Evolutionary conservation across 35 echinoderm and acorn worm species (phyloP), one percentile per base, ranked within the genome.

Genomic region (Anneissia japonica): DNA sequence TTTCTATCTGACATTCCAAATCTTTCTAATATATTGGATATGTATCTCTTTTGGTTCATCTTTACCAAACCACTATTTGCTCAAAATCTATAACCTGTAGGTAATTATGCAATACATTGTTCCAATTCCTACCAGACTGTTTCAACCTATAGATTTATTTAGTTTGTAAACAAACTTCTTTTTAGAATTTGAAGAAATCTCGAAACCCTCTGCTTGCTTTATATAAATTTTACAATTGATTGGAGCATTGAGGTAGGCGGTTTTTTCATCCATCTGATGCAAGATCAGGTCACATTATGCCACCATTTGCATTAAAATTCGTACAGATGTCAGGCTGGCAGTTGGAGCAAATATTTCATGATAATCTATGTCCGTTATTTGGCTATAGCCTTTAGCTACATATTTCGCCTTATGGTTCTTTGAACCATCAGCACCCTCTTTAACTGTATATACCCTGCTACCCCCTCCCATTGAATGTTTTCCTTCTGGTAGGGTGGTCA

Each of bases 221-320:
- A 92, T 74, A 86, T 87, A 92, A 41, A 87, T 87, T 37, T 92
- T 84, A 46, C 9, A n/a, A 75, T 92, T 84, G 46, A 90, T 90
- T 64, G 88, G 88, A 31, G 90, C 85, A 92, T 87, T 74, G 17
- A 87, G 46, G 83, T 92, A 92, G 0, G 84, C 84, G 32, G 79
- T 91, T 75, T 91, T 85, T 13, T 80, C 89, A 86, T 86, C 84
- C 90, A 86, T 86, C 81, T 91, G 90, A 43, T 91, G 90, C 37
- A 91, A 17, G 73, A 91, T 77, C 19, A 91, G 37, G 46, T 83
- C 73, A 82, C 77, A 30, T 43, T 90, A 73, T 46, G 37, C 88
- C 23, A 56, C 88, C 43, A 89, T 36, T 83, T 89, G 88, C 88
- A 89, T 83, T 14, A 84, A 75, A n/a, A 55, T 79, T 17, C 88